Evolutionary conservation across 2,113 vertebrate genomes (phyloP), one percentile per base, ranked within the genome.

Genomic region (Bothrops jararaca): DNA sequence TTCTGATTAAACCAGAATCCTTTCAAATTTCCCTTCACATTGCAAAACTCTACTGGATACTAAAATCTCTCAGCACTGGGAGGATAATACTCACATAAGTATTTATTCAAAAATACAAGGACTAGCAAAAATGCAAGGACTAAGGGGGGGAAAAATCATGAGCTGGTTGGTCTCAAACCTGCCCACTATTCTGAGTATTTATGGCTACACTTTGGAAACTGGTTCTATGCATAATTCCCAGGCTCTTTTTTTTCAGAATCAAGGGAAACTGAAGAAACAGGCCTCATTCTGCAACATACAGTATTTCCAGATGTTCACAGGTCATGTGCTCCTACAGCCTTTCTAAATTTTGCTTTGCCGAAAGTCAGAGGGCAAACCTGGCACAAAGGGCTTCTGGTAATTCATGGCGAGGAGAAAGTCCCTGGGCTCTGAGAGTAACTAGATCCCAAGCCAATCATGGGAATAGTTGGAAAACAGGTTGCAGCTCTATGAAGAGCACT

Each of bases 131-230:
- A 3, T 45, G 42, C 42, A 45, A 45, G 42, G 42, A 60, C 45
- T 52, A 50, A 8, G 48, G 48, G 48, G 74, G 15, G 6, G 1
- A 6, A 2, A 0, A 1, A 9, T 80, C 18, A 20, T 0, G 18
- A 80, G 18, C 7, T 7, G 18, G n/a, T 50, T 34, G 34, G 42
- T 92, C 89, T 34, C 56, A 86, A 53, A 74, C 80, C 12, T 42
- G 26, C 22, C 74, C 52, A 48, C 34, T 52, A 53, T 54, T 64
- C 4, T 9, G 26, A 29, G 88, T 93, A 90, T 93, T 93, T 90
- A 52, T 86, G 89, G 29, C 56, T 64, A 42, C 89, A 90, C 92
- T 89, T 64, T 90, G 80, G 89, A 93, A 93, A 93, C 89, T 29
- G 45, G 56, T 53, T 24, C 57, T 6, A 58, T 11, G 18, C 23